Base-by-base conservation (phyloP, 2,888 invertebrate species). In the Acanthosepion lycidas region DNA sequence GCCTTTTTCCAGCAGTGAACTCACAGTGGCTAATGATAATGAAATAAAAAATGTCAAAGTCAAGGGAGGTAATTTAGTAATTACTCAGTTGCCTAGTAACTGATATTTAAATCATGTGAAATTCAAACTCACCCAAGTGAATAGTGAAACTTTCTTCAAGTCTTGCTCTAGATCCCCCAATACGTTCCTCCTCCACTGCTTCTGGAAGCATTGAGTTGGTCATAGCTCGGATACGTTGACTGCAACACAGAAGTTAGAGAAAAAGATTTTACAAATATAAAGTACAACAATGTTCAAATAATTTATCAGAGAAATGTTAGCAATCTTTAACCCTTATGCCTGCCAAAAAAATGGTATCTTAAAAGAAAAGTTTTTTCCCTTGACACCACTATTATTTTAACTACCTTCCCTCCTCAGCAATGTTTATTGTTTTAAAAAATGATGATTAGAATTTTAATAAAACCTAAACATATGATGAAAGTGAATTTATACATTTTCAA, bases 111-210 rank as follows among this genome's bases (percentile, higher is more conserved):
- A 51, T 49, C 20, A 28, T 6, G 53, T 53, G 51, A 94, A 59
- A 33, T 20, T 95, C 59, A 42, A 49, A n/a, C 48, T 91, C 95
- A 97, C 97, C 99, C 95, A 99, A 98, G 98, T 99, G 99, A 97
- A 99, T 99, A 48, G 99, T 99, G 97, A 99, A 99, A 97, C 99
- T 99, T 98, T 99, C 99, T 97, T 99, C 99, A 96, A 99, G 97
- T 59, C 97, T 95, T 18, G 95, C 94, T 26, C 95, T 95, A 42
- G 95, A 95, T 15, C 94, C 91, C 2, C 96, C 96, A 23, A 96
- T 96, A 94, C 96, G 96, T 94, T 97, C 97, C 33, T 96, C 96
- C 49, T 96, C 96, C 94, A 96, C 96, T 15, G 96, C 96, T 51
- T 96, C 96, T 12, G 97, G 97, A n/a, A 96, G 95, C 53, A 53